Evolutionary conservation across 64 coral and sea anemone species (phyloP).

Genomic region (Pocillopora verrucosa): DNA sequence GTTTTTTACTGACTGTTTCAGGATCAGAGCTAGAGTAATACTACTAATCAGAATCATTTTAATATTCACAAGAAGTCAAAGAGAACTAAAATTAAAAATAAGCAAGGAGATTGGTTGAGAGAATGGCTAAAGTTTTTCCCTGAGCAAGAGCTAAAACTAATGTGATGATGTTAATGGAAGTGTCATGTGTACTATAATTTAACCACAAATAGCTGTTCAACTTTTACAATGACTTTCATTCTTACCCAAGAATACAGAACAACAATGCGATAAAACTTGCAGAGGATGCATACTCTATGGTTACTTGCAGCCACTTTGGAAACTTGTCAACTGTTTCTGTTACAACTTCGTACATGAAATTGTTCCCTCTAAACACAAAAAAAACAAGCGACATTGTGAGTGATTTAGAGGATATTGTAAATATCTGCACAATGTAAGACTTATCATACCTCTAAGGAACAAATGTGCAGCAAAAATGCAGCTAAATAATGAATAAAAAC

Average conservation of each 20-base stretch:
- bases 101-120: no score
- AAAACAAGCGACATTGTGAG: background rate
- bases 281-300: slow-evolving; percentile 62
- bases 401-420: background rate
- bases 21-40: no score
- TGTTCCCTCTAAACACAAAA: slow-evolving; percentile 19
- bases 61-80: no score
- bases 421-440: no score
- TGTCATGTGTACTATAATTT: background rate
- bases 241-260: slow-evolving; percentile 96
- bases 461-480: background rate
- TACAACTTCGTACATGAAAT: slow-evolving; percentile 77
- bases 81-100: no score
- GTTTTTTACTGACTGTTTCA: no score
- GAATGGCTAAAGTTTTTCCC: no score
- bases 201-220: background rate
- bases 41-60: no score
- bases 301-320: slow-evolving; percentile 44
- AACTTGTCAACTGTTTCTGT: slow-evolving; percentile 21
- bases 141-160: no score
- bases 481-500: background rate
- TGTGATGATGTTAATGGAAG: no score
- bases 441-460: no score
- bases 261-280: slow-evolving; percentile 79
- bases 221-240: background rate